Base-by-base conservation (phyloP, 2,888 invertebrate genomes). In the Campoletis raptor region DNA sequence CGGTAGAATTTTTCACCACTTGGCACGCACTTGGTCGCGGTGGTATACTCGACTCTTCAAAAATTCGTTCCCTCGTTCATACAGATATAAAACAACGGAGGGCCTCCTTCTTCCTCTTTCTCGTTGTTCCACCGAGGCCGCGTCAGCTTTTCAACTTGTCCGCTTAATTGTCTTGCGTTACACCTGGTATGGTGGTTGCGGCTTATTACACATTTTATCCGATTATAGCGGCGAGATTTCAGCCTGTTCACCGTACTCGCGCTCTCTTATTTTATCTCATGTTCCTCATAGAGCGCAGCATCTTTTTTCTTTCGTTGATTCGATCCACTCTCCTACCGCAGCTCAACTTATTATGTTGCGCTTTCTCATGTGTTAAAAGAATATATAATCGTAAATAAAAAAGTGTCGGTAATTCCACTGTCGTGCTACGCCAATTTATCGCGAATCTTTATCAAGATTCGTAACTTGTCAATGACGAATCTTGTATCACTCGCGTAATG, bases 131-230 rank as follows among this genome's bases (percentile, higher is more conserved):
- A 77, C 83, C 79, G 87, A 45, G 83, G 76, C 48, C 8, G 48
- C 67, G 18, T 30, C 52, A 42, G 73, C 36, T 64, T 74, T 81
- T 74, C 72, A 76, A 69, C 79, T 83, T 72, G 74, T 85, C 85
- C 84, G 83, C 83, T 89, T 89, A 88, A 89, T 88, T 88, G 87
- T 88, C 87, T 89, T 87, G 88, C 87, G 83, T 89, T 89, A 89
- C 88, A 83, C 85, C 61, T 69, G 30, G 69, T 52, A 69, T 12
- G 45, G 70, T 45, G 57, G 48, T 61, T 61, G 73, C 61, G 72
- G 85, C 78, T 87, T 85, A 86, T 85, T 83, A 69, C 78, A 67
- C 66, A 67, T 36, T 45, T 74, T 85, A 87, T 88, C 88, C 83
- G 88, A 86, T 88, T 88, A 88, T 74, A 83, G 74, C 84, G 74